These are phyloP conservation scores for Paraescarpia echinospica DNA, from an alignment of 1,140 invertebrate genomes.

Conservation along the genomic window DNA sequence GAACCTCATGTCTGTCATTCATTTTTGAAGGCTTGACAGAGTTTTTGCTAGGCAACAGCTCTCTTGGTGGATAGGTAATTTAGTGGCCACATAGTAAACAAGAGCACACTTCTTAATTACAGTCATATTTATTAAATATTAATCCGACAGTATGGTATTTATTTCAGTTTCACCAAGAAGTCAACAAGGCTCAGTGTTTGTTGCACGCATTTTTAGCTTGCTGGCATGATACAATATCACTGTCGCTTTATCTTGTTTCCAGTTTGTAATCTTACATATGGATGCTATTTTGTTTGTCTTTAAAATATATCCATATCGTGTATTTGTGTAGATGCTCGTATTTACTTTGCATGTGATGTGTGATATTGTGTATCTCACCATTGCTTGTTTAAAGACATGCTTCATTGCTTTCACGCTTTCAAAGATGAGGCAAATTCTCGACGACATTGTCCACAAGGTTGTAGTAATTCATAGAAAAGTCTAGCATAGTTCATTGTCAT, in stretches of 20 bases:
- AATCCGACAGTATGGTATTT: background rate
- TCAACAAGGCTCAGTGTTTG: background rate
- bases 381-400: background rate
- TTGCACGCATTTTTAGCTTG: slow-evolving; percentile 1
- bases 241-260: background rate
- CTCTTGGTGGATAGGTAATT: too few species aligned
- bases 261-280: background rate
- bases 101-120: too few species aligned
- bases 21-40: too few species aligned
- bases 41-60: too few species aligned
- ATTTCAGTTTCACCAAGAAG: background rate
- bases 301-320: background rate
- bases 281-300: background rate
- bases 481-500: background rate
- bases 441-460: background rate
- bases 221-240: background rate
- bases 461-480: background rate
- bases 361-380: background rate
- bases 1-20: too few species aligned
- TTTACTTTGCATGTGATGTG: background rate
- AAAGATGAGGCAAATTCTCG: background rate
- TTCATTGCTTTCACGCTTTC: background rate
- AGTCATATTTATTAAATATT: background rate
- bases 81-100: too few species aligned
- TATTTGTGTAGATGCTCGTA: background rate